Evolutionary conservation across 1,140 invertebrate genomes (phyloP), one percentile per base, ranked within the genome.

Genomic region (Carposina sasakii): DNA sequence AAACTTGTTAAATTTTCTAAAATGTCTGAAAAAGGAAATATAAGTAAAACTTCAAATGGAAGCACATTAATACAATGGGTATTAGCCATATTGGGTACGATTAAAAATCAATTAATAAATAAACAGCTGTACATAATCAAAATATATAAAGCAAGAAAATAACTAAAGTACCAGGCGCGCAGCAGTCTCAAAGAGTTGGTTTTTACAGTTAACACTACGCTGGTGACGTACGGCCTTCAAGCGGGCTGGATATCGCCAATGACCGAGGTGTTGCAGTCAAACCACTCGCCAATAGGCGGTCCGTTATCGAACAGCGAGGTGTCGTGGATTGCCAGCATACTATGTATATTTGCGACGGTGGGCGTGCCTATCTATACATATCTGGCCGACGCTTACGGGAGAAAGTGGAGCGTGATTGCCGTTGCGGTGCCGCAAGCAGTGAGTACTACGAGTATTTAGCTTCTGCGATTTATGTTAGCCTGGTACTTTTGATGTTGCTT

Each of bases 221-320:
- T 72, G 0, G 37, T 89, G 9, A 60, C 67, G 0, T 85, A 86
- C 34, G 88, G 88, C 0, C 64, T 71, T 13, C 68, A 79, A 26
- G 34, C 81, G 0, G 87, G 87, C n/a, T 89, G 87, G 87, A 54
- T 76, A 1, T 86, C 87, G 0, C 85, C 87, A 1, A 66, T 81
- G 37, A 66, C 74, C 15, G 81, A 81, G 0, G 48, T 67, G 13
- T 44, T 88, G 0, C 66, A 74, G 34, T 70, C 71, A 0, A 26
- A 63, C 0, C n/a, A 66, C 15, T 65, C 71, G 0, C 83, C 85
- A 0, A 52, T 85, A 0, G 81, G 76, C 3, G 40, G n/a, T 0
- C 71, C 78, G 0, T 60, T 89, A 31, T 77, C 82, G 0, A 65
- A 77, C 9, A 68, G 79, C 3, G 71, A 63, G 9, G 61, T 81